Evolutionary conservation across 2,888 invertebrate species (phyloP), one percentile per base, ranked within the genome.

Genomic region (Apodemia zela): DNA sequence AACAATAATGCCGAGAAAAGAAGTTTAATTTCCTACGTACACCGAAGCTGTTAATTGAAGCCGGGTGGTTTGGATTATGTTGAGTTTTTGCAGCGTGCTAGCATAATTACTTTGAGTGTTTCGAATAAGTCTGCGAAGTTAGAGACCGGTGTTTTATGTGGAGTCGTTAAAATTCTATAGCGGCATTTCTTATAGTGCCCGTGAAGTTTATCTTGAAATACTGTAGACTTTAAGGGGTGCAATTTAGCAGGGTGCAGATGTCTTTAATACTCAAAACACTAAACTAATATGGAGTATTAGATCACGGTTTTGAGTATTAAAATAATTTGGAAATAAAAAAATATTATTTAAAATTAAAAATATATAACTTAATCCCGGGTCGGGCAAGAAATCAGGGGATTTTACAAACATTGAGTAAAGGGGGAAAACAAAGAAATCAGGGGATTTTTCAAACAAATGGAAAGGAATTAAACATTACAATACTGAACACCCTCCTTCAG

Each of bases 11-110:
- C 64, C 51, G 66, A 71, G 77, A 78, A 75, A 75, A 78, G 77
- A 73, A 76, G 76, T 74, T 84, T 81, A 81, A 81, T 81, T 82
- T 85, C 79, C 82, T 77, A 76, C 80, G 79, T 71, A 78, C 75
- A 75, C 75, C 75, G 68, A 71, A 72, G 73, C 71, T 76, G 78
- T 78, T 83, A 82, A 85, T 84, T 83, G 82, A 80, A 73, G 74
- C 73, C 67, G 68, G 69, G 71, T 73, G 75, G 70, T 73, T 72
- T 71, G 74, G 81, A 80, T 84, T 81, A 78, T 76, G 77, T 75
- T 68, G 73, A 77, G 77, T 83, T 83, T 81, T 81, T 84, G 76
- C 72, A 70, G 71, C 71, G 70, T 71, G 74, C 70, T 65, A 69
- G 75, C 68, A 77, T 80, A 82, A 81, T 82, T 81, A 80, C 78